A percentile compares a stretch with the other conserved stretches of the same genome.
These are phyloP conservation scores for Zosterops hypoxanthus DNA, from an alignment of 2,113 vertebrate genomes.

Conservation along the genomic window DNA sequence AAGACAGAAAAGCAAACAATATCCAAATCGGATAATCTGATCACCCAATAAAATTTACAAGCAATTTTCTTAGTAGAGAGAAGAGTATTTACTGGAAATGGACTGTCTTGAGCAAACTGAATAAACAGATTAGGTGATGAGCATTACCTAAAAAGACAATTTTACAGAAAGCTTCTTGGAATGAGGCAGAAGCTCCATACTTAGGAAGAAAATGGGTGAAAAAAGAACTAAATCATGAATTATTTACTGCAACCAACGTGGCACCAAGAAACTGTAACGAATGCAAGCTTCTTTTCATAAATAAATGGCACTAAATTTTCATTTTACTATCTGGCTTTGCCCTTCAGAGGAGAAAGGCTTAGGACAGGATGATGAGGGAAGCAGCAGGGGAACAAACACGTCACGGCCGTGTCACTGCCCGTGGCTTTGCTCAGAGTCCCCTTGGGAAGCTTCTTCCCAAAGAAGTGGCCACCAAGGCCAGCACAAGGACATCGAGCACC, in stretches of 20 bases:
- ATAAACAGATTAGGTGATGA: neutral
- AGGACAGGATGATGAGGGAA: neutral
- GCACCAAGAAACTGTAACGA: neutral
- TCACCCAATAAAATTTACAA: neutral
- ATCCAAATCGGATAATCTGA: slow-evolving; percentile 14
- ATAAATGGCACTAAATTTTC: neutral
- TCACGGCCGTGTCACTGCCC: accelerated
- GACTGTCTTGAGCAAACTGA: neutral
- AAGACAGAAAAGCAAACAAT: neutral
- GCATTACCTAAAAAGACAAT: neutral
- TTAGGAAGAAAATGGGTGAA: neutral
- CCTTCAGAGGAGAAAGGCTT: neutral
- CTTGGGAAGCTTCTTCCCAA: neutral
- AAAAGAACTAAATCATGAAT: neutral
- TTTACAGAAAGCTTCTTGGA: neutral
- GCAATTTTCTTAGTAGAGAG: neutral
- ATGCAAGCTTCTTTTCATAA: neutral
- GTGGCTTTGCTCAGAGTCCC: neutral
- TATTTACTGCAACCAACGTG: neutral
- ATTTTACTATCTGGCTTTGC: neutral
- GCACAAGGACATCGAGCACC: neutral
- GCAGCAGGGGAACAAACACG: neutral
- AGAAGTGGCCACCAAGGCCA: neutral
- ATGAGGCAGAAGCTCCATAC: neutral
- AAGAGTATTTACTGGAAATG: neutral